A percentile compares a stretch with the other conserved stretches of the same genome.
These are phyloP conservation scores for Eunapius fragilis DNA, from an alignment of 37 sponge, comb jelly and placozoan genomes.

Conservation along the genomic window DNA sequence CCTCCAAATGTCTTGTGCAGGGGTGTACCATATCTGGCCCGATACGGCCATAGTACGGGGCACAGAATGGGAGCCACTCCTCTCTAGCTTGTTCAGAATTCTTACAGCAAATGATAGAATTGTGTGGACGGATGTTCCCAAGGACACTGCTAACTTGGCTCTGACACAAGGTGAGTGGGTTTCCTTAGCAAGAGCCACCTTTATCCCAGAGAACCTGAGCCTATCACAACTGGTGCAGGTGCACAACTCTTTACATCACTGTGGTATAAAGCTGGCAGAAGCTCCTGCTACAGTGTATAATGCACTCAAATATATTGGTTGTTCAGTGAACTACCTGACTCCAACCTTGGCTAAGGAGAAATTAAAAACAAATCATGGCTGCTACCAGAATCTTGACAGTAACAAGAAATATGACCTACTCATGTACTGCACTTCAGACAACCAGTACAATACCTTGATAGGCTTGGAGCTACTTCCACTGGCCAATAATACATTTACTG, in stretches of 20 bases:
- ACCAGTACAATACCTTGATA: constrained; percentile 6
- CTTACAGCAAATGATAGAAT: neutral
- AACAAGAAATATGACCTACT: constrained; percentile 25
- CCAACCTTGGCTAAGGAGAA: constrained; percentile 7
- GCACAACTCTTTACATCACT: neutral
- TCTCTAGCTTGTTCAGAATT: constrained; percentile 3
- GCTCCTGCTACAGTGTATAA: constrained; percentile 7
- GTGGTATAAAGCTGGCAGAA: constrained; percentile 16
- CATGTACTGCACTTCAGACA: constrained; percentile 45
- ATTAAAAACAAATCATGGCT: neutral
- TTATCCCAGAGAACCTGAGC: neutral
- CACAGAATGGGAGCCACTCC: constrained; percentile 16
- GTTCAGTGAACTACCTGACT: neutral
- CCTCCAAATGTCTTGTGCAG: neutral
- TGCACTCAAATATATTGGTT: neutral
- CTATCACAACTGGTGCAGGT: neutral
- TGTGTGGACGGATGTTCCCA: neutral
- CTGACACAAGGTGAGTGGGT: constrained; percentile 8
- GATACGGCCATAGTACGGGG: neutral
- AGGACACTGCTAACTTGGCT: neutral
- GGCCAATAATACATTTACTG: constrained; percentile 33
- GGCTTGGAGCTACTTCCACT: constrained; percentile 50
- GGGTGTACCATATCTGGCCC: constrained; percentile 40
- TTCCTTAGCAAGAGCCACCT: neutral
- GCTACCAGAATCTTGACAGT: constrained; percentile 10